Evolutionary conservation across 2,113 vertebrate species (phyloP).

Genomic region (Camarhynchus parvulus): DNA sequence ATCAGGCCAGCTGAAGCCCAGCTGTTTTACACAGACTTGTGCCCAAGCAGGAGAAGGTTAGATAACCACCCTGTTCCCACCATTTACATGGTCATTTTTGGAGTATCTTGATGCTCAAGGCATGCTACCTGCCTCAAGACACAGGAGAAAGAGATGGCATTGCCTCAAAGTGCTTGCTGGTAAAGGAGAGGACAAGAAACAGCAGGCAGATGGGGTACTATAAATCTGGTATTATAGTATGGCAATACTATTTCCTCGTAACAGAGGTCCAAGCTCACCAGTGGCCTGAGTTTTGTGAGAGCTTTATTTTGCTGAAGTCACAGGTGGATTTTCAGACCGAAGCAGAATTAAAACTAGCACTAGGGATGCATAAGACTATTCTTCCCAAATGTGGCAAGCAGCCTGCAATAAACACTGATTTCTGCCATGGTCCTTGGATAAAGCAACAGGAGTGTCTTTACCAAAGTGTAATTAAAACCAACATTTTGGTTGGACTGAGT

Average conservation of each 20-base stretch:
- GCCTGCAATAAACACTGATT: not conserved
- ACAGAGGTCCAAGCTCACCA: not conserved
- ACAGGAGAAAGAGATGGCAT: not conserved
- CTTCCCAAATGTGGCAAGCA: not conserved
- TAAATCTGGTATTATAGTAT: not conserved
- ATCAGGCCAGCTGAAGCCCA: not conserved
- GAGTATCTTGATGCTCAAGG: not conserved
- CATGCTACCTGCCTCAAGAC: not conserved
- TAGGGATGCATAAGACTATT: not conserved
- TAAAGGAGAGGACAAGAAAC: not conserved
- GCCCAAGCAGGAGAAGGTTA: not conserved
- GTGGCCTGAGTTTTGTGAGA: not conserved
- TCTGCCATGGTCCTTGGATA: not conserved
- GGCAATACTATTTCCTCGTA: not conserved
- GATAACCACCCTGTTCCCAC: not conserved
- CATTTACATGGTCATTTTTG: not conserved
- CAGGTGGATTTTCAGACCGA: not conserved
- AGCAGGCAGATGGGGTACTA: not conserved
- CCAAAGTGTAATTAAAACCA: not conserved
- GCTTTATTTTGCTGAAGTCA: not conserved
- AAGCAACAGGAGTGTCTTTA: not conserved
- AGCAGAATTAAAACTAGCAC: not conserved
- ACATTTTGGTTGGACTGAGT: not conserved
- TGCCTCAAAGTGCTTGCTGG: not conserved
- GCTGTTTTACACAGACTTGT: not conserved